A percentile compares a stretch with the other conserved stretches of the same genome.
phyloP scores from a whole-genome alignment of 2,113 vertebrate genomes.

The Aptenodytes patagonicus region DNA sequence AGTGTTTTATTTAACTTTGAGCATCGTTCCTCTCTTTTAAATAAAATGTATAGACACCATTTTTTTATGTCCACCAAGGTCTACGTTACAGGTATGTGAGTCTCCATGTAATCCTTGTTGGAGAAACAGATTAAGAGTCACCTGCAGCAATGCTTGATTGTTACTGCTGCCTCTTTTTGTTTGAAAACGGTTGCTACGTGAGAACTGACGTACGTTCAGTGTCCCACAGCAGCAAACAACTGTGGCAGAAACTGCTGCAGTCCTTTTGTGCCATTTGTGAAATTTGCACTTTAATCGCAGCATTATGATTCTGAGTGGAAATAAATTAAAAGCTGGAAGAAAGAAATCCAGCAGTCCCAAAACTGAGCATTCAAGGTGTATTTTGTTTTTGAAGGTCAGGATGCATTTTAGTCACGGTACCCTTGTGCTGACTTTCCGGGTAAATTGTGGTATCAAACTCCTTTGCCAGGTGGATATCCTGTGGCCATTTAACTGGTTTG shows the following conservation, averaged over 20 bases:
- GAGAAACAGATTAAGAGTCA: neutral
- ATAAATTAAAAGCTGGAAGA: neutral
- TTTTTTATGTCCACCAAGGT: neutral
- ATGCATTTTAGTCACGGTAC: neutral
- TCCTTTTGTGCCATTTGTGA: neutral
- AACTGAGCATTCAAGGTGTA: neutral
- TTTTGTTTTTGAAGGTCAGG: slow-evolving; percentile 6
- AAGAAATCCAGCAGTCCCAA: neutral
- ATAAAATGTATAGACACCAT: neutral
- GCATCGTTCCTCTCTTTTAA: neutral
- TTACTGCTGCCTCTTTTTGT: slow-evolving; percentile 5
- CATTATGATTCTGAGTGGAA: neutral
- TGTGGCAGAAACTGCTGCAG: neutral
- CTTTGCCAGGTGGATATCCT: neutral
- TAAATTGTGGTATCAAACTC: neutral
- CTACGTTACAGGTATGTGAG: neutral
- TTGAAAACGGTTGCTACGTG: neutral
- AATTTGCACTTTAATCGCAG: neutral
- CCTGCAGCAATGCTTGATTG: neutral
- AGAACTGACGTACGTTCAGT: neutral
- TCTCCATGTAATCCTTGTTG: neutral
- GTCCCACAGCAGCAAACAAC: neutral
- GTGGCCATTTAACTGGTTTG: slow-evolving; percentile 1
- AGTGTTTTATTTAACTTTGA: neutral
- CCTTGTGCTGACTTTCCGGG: neutral